Conservation (phyloP, 92 coral and sea anemone species). For the Siderastrea radians region DNA sequence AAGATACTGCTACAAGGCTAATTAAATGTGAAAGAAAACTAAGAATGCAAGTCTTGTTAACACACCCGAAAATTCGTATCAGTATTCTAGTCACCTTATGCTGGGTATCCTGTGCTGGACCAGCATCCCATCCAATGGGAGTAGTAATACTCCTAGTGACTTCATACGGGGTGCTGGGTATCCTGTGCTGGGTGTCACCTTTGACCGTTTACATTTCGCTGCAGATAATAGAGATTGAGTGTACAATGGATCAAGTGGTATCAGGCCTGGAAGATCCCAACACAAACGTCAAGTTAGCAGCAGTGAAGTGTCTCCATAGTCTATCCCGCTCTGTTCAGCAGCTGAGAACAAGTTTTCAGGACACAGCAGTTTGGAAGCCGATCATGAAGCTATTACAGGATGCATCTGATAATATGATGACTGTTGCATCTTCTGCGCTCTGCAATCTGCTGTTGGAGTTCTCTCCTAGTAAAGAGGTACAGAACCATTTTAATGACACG, state of each 20-base stretch:
- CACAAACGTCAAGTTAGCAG: conserved; percentile 91
- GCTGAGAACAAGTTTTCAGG: conserved; percentile 95
- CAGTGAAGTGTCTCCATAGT: conserved; percentile 99
- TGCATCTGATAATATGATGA: conserved; percentile 94
- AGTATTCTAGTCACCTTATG: too few relatives aligned
- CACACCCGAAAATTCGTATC: too few relatives aligned
- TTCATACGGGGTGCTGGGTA: too few relatives aligned
- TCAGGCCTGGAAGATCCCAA: conserved; percentile 94
- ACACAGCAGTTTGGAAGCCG: conserved; percentile 98
- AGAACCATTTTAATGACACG: too few relatives aligned
- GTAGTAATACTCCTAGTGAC: too few relatives aligned
- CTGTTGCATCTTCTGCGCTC: conserved; percentile 97
- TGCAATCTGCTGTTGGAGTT: conserved; percentile 96
- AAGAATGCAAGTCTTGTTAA: too few relatives aligned
- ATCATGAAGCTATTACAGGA: conserved; percentile 92
- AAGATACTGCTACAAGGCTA: too few relatives aligned
- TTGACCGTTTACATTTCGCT: background rate
- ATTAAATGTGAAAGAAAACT: too few relatives aligned
- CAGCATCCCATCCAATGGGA: too few relatives aligned
- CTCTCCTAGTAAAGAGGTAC: conserved; percentile 99
- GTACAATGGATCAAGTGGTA: conserved; percentile 98
- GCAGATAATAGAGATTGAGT: conserved; percentile 94
- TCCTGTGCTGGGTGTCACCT: background rate
- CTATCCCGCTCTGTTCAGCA: conserved; percentile 98
- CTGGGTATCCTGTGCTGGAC: too few relatives aligned